These are phyloP conservation scores for Apis laboriosa DNA, from an alignment of 1,140 invertebrate species.

Conservation along the genomic window DNA sequence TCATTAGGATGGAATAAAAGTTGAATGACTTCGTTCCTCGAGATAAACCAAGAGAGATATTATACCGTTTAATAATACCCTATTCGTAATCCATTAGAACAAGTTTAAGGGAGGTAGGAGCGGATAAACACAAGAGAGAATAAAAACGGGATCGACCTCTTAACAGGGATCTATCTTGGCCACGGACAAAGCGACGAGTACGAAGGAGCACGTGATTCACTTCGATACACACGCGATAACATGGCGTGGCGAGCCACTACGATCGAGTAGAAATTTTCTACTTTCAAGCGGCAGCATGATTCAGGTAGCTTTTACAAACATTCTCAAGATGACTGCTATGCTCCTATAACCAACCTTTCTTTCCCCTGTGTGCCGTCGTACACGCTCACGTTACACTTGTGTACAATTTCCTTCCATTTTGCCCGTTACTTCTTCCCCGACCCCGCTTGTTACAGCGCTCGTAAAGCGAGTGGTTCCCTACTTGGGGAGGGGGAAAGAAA, in stretches of 20 bases:
- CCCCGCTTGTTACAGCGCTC: too few relatives aligned
- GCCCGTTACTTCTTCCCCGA: too few relatives aligned
- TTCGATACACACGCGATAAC: background rate
- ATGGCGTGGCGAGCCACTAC: conserved; percentile 17
- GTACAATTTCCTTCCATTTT: too few relatives aligned
- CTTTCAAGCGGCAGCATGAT: background rate
- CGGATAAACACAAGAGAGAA: too few relatives aligned
- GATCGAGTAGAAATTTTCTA: background rate
- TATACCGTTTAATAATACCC: conserved; percentile 12
- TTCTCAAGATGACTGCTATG: conserved; percentile 7
- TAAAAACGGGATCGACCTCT: background rate
- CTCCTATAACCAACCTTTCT: background rate
- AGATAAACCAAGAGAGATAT: background rate
- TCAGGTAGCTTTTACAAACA: background rate
- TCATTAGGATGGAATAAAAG: background rate
- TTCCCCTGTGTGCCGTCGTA: too few relatives aligned
- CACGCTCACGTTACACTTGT: too few relatives aligned
- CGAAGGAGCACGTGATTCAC: too few relatives aligned
- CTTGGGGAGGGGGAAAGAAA: too few relatives aligned
- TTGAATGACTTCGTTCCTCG: background rate
- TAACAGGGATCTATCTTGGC: too few relatives aligned
- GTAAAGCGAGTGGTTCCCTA: too few relatives aligned
- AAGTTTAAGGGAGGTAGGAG: background rate
- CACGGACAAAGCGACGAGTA: too few relatives aligned
- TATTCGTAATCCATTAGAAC: conserved; percentile 3